Percentiles rank a stretch among this genome's conserved stretches.
Evolutionary conservation across 2,888 invertebrate genomes (phyloP).

Genomic region (Philereme vetulata): DNA sequence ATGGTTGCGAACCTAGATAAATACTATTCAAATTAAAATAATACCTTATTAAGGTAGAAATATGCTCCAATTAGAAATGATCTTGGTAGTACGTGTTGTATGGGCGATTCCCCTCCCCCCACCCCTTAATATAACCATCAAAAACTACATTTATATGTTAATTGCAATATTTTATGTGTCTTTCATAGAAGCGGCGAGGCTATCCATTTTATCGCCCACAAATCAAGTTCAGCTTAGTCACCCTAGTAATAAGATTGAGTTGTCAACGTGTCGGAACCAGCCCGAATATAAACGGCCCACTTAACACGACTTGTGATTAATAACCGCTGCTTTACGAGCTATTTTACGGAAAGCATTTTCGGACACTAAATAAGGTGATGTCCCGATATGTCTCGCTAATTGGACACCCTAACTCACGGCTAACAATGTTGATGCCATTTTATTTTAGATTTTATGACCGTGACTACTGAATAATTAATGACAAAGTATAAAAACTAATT

Average conservation of each 20-base stretch:
- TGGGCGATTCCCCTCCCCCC: too few species aligned
- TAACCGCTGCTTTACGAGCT: slow-evolving; percentile 63
- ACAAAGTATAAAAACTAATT: slow-evolving; percentile 18
- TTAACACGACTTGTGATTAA: slow-evolving; percentile 69
- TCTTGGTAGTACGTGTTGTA: too few species aligned
- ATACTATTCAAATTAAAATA: too few species aligned
- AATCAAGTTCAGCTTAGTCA: slow-evolving; percentile 50
- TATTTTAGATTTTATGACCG: slow-evolving; percentile 26
- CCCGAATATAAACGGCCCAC: slow-evolving; percentile 71
- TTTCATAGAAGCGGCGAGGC: slow-evolving; percentile 28
- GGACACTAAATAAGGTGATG: slow-evolving; percentile 49
- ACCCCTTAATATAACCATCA: slow-evolving; percentile 20
- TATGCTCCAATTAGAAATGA: too few species aligned
- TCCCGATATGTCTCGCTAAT: slow-evolving; percentile 53
- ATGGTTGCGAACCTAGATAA: too few species aligned
- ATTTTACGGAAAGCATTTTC: slow-evolving; percentile 58
- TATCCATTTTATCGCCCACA: slow-evolving; percentile 41
- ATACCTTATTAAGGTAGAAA: too few species aligned
- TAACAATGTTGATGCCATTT: slow-evolving; percentile 37
- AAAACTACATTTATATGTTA: slow-evolving; percentile 32
- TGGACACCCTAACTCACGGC: slow-evolving; percentile 50
- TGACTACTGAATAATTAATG: slow-evolving; percentile 28
- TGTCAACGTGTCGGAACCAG: slow-evolving; percentile 63
- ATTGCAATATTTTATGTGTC: slow-evolving; percentile 28
- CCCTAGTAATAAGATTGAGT: slow-evolving; percentile 66